A percentile compares a stretch with the other conserved stretches of the same genome.
Conservation (phyloP, 2,113 vertebrate species). For the Nannospalax galili region DNA sequence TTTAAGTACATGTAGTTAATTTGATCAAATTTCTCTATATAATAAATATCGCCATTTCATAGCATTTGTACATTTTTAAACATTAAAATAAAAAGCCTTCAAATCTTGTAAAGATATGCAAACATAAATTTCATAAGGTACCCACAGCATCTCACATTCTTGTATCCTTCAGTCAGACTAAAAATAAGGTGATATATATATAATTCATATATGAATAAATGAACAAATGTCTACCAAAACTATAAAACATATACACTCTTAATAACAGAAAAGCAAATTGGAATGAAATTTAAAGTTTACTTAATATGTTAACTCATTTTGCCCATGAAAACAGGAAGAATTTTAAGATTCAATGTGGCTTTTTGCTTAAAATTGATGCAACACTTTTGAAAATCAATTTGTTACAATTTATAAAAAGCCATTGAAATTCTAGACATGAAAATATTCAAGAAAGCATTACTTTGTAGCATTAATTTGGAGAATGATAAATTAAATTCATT, state of each 20-base stretch:
- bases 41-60: background rate
- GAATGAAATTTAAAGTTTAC: background rate
- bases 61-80: background rate
- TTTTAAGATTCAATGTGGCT: background rate
- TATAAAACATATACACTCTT: background rate
- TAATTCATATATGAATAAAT: background rate
- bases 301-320: background rate
- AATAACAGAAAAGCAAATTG: conserved; percentile 4
- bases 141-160: too few species aligned
- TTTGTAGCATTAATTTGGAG: background rate
- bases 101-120: background rate
- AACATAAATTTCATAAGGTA: background rate
- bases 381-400: conserved; percentile 8
- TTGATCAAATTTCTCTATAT: background rate
- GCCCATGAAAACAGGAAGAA: background rate
- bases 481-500: conserved; percentile 12
- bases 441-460: background rate
- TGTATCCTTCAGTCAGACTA: background rate
- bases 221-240: background rate
- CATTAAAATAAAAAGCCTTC: background rate
- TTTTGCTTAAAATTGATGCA: background rate
- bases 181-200: background rate
- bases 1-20: background rate
- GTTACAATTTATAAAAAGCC: background rate
- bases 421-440: background rate